phyloP scores from a whole-genome alignment of 2,797 vertebrate species.

The Pseudopleuronectes americanus region DNA sequence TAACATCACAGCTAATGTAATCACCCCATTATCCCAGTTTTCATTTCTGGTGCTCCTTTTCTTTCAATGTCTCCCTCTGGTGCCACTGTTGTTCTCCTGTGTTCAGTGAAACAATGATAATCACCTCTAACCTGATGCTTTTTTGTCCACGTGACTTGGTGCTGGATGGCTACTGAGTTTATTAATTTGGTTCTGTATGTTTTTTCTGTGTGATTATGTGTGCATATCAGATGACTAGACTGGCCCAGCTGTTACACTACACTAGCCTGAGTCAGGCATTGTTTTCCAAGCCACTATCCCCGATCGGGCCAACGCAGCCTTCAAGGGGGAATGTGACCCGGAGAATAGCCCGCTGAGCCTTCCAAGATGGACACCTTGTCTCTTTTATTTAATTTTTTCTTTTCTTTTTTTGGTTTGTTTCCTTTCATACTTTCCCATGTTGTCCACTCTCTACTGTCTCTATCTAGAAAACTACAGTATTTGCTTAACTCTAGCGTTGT shows the following conservation, averaged over 20 bases:
- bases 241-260: conserved; percentile 99
- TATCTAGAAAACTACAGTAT: conserved; percentile 80
- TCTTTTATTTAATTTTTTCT: conserved; percentile 88
- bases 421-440: conserved; percentile 86
- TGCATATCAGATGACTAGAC: conserved; percentile 99
- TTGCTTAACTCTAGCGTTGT: conserved; percentile 82
- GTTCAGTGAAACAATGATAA: conserved; percentile 58
- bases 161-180: conserved; percentile 97
- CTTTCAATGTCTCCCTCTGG: conserved; percentile 43
- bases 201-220: conserved; percentile 99
- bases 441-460: conserved; percentile 90
- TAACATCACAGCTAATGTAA: conserved; percentile 55
- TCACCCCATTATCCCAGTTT: conserved; percentile 34
- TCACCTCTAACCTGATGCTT: conserved; percentile 77
- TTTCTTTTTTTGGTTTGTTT: conserved; percentile 82
- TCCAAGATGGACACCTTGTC: conserved; percentile 99
- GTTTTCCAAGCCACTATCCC: conserved; percentile 99
- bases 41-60: conserved; percentile 42
- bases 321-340: conserved; percentile 98
- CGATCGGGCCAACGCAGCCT: conserved; percentile 96
- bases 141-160: conserved; percentile 91
- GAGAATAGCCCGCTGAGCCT: conserved; percentile 93
- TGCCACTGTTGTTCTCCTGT: conserved; percentile 73
- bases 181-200: conserved; percentile 99
- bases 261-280: conserved; percentile 99